A percentile compares a stretch with the other conserved stretches of the same genome.
These are phyloP conservation scores for Tineola bisselliella DNA, from an alignment of 2,888 invertebrate species.

Conservation along the genomic window DNA sequence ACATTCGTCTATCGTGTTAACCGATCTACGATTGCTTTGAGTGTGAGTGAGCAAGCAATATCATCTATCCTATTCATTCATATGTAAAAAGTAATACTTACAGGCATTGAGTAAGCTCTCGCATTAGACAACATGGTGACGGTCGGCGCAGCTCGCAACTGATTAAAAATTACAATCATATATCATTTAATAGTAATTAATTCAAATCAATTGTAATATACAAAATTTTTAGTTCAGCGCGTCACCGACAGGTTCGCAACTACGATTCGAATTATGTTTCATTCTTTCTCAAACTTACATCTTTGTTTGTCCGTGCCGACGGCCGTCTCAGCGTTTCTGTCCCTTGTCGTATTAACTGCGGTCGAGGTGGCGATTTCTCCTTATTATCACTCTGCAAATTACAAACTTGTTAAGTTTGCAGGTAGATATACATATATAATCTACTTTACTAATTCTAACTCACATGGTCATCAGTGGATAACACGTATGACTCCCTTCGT, in stretches of 20 bases:
- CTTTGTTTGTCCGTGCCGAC: not conserved
- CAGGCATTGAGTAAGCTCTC: conserved; percentile 1
- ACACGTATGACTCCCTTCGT: not conserved
- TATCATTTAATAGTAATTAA: not conserved
- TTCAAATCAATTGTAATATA: no score
- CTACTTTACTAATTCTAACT: no score
- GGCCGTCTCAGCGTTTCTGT: conserved; percentile 44
- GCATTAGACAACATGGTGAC: not conserved
- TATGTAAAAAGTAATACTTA: not conserved
- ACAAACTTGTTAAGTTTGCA: no score
- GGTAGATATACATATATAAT: no score
- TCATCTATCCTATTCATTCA: no score
- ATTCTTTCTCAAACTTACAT: no score
- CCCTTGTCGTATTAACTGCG: conserved; percentile 49
- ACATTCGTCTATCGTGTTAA: no score
- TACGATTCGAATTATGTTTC: no score
- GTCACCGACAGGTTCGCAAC: no score
- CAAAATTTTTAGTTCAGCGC: no score
- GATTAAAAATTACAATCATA: not conserved
- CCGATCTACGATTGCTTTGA: no score
- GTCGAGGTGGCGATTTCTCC: conserved; percentile 30
- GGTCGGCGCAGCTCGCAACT: not conserved
- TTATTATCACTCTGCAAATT: not conserved
- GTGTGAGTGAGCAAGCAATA: no score
- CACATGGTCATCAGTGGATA: not conserved